These are phyloP conservation scores for Sinocyclocheilus grahami DNA, from an alignment of 2,113 vertebrate genomes.

Conservation along the genomic window DNA sequence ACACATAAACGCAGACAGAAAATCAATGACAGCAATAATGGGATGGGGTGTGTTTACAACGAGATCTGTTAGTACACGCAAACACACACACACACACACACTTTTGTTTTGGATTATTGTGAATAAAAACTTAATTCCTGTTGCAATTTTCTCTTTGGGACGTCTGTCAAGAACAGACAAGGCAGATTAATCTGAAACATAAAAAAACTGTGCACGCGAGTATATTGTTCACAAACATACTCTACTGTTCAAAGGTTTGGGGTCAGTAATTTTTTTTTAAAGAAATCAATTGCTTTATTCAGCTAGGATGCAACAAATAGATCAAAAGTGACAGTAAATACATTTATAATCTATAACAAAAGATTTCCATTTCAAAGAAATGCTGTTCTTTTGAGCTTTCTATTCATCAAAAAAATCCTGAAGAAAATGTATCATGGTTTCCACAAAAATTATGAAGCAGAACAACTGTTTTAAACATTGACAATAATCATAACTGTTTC, in stretches of 20 bases:
- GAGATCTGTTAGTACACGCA: not conserved
- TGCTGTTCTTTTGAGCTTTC: too few species aligned
- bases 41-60: not conserved
- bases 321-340: not conserved
- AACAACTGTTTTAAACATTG: not conserved
- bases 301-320: not conserved
- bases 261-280: not conserved
- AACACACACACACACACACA: not conserved
- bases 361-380: too few species aligned
- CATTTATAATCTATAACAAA: too few species aligned
- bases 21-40: slow-evolving; percentile 30
- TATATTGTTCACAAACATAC: too few species aligned
- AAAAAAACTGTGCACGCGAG: not conserved
- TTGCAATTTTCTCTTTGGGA: not conserved
- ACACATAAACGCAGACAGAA: not conserved
- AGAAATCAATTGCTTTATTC: not conserved
- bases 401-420: too few species aligned
- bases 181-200: not conserved
- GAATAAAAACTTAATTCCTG: not conserved
- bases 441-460: not conserved
- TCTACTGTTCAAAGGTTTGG: not conserved
- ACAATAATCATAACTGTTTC: not conserved
- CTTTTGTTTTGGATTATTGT: not conserved
- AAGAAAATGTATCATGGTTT: not conserved
- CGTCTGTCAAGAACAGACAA: not conserved